phyloP scores from a whole-genome alignment of 2,113 vertebrate species.

The Piprites chloris region DNA sequence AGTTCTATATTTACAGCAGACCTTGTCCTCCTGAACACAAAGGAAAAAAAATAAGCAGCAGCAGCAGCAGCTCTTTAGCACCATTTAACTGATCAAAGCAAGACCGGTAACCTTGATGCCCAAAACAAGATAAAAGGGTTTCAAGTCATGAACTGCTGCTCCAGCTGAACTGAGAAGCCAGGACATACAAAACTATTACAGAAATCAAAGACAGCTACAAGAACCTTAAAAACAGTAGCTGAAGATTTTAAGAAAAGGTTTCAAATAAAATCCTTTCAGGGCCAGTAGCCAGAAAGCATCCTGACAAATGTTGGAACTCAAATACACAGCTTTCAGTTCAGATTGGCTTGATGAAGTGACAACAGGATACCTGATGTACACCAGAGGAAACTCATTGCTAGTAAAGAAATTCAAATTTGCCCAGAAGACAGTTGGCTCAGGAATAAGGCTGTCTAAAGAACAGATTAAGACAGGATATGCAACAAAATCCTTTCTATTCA shows the following conservation, averaged over 20 bases:
- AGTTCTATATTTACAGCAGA: background rate
- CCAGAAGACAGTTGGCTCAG: background rate
- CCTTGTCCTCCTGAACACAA: background rate
- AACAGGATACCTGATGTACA: background rate
- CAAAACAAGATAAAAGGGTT: background rate
- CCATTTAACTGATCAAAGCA: background rate
- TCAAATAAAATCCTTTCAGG: background rate
- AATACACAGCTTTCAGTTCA: background rate
- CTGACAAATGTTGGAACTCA: background rate
- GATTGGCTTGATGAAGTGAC: background rate
- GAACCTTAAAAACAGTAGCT: background rate
- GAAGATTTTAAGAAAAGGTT: background rate
- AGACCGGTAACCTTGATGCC: background rate
- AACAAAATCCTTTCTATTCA: background rate
- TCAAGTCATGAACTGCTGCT: background rate
- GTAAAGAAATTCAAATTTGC: background rate
- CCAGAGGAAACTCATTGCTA: background rate
- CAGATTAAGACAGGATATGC: background rate
- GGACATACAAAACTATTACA: background rate
- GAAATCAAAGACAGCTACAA: background rate
- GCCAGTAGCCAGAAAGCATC: background rate
- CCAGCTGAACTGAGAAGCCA: background rate
- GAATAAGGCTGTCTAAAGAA: constrained; percentile 1
- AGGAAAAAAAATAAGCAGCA: background rate
- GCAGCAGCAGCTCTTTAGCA: background rate